Evolutionary conservation across 2,797 vertebrate species (phyloP), one percentile per base, ranked within the genome.

Genomic region (Odontamblyopus rebecca): DNA sequence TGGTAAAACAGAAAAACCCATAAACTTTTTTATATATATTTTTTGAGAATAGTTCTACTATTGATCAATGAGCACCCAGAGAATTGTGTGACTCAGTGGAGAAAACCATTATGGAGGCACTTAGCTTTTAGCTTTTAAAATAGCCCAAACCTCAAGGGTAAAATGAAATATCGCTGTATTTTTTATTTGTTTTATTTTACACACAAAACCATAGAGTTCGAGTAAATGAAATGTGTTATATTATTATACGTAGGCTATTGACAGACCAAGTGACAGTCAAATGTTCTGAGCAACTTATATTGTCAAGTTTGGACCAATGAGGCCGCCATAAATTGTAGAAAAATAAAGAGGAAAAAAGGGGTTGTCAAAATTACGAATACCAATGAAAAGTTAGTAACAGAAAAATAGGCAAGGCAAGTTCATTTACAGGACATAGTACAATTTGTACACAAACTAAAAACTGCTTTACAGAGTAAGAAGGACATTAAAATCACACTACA

Each of bases 121-220:
- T 61, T 63, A 41, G 61, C n/a, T 61, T 61, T 61, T 61, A 29
- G 57, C 57, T 30, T 18, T 59, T 30, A 6, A 32, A 61, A 61
- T 4, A n/a, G 18, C 3, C 60, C 30, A 38, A 61, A 61, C 16
- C 32, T 19, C 61, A 15, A 38, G 19, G 19, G 35, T 12, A 4
- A 5, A 2, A 44, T 19, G 6, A 63, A 63, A 60, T 29, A 29
- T 60, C 18, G 0, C 16, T 6, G 26, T 60, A 1, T 54, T 19
- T 15, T 29, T 4, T 60, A 23, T 60, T 60, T 60, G 13, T 26
- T 44, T 44, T 56, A 56, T 56, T 56, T 56, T 11, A 4, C 9
- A 57, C 3, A 4, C 11, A 57, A 57, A 12, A 57, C 8, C 54
- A 5, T 1, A 4, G 4, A 57, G 19, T n/a, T n/a, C 4, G 54